A percentile compares a stretch with the other conserved stretches of the same genome.
phyloP scores from a whole-genome alignment of 1,140 invertebrate genomes.

The Liolophura sinensis region DNA sequence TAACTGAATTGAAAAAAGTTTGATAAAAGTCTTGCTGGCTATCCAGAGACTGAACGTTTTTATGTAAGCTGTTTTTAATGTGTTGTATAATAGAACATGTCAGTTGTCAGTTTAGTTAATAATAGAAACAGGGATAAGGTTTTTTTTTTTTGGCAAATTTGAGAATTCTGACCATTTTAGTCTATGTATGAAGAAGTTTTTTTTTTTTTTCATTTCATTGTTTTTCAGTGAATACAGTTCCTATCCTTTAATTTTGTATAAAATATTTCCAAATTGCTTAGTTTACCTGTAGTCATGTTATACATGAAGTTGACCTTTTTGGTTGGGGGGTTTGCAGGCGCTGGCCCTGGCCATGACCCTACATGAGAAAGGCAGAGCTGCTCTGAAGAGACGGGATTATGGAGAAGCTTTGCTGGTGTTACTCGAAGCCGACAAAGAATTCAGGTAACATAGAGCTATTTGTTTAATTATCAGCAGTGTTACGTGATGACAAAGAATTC shows the following conservation, averaged over 20 bases:
- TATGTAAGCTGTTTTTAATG: background rate
- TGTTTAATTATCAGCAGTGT: conserved; percentile 51
- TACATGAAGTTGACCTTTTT: too few relatives aligned
- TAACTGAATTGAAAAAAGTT: too few relatives aligned
- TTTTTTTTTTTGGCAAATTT: background rate
- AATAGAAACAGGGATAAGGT: too few relatives aligned
- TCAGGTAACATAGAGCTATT: conserved; percentile 62
- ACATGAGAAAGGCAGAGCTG: conserved; percentile 75
- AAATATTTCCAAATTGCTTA: too few relatives aligned
- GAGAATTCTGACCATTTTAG: background rate
- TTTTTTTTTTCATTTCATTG: too few relatives aligned
- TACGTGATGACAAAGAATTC: conserved; percentile 76
- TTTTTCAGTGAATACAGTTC: background rate
- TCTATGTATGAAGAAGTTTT: background rate
- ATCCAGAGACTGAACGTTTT: background rate
- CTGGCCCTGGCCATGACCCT: conserved; percentile 74
- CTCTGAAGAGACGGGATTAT: conserved; percentile 69
- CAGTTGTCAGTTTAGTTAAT: too few relatives aligned
- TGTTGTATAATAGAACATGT: too few relatives aligned
- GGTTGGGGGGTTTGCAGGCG: conserved; percentile 51
- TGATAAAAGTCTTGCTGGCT: background rate
- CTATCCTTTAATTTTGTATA: too few relatives aligned
- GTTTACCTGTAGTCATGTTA: too few relatives aligned
- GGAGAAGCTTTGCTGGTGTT: conserved; percentile 72
- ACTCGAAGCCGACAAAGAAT: conserved; percentile 75